Percentiles rank a stretch among this genome's conserved stretches.
These are phyloP conservation scores for Drosophila murphyi DNA, from an alignment of 1,140 invertebrate species.

Conservation along the genomic window DNA sequence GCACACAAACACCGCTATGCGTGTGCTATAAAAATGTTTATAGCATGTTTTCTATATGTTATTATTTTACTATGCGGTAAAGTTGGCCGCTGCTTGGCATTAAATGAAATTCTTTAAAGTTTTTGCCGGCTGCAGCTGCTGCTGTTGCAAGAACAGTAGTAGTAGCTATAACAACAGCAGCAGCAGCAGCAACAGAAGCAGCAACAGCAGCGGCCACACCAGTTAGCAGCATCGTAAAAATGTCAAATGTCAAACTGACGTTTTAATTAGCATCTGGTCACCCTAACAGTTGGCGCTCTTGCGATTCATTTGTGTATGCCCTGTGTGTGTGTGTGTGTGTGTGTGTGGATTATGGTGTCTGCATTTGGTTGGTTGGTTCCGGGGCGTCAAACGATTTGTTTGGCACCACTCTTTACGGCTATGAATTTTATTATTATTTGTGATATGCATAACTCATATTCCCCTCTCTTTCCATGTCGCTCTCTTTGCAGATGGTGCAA, in stretches of 20 bases:
- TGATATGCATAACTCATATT: slow-evolving; percentile 50
- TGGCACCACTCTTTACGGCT: slow-evolving; percentile 35
- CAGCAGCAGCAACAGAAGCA: slow-evolving; percentile 18
- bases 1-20: slow-evolving; percentile 26
- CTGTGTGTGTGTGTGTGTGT: slow-evolving; percentile 13
- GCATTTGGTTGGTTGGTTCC: slow-evolving; percentile 14
- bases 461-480: slow-evolving; percentile 64
- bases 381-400: slow-evolving; percentile 54
- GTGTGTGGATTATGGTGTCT: slow-evolving; percentile 9
- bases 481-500: slow-evolving; percentile 99
- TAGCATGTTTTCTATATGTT: slow-evolving; percentile 75
- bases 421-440: slow-evolving; percentile 48
- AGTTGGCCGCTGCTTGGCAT: slow-evolving; percentile 42
- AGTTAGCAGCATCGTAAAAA: slow-evolving; percentile 84
- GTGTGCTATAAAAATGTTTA: slow-evolving; percentile 81
- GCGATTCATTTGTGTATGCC: not conserved
- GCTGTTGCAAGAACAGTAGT: slow-evolving; percentile 33
- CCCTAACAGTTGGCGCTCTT: slow-evolving; percentile 51
- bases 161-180: slow-evolving; percentile 23
- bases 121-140: slow-evolving; percentile 29
- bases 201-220: slow-evolving; percentile 61
- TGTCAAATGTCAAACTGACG: slow-evolving; percentile 83
- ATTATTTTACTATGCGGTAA: slow-evolving; percentile 58
- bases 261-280: slow-evolving; percentile 81
- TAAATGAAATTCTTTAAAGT: slow-evolving; percentile 76